Evolutionary conservation across 2,113 vertebrate species (phyloP).

Genomic region (Carlito syrichta): DNA sequence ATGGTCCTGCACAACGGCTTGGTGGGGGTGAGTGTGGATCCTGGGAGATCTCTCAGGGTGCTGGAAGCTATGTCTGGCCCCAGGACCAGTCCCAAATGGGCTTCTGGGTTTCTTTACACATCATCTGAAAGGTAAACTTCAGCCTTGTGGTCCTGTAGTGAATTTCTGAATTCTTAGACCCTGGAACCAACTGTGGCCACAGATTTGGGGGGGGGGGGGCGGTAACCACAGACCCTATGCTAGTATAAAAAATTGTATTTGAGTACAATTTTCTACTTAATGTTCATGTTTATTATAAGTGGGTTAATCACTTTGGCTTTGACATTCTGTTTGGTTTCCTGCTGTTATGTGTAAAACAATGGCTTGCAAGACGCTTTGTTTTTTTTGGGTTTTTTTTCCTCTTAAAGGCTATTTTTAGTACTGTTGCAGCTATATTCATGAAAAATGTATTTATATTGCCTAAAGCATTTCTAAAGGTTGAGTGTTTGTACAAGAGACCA

Average conservation of each 20-base stretch:
- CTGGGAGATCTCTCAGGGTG: not conserved
- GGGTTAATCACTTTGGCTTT: slow-evolving; percentile 76
- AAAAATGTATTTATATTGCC: slow-evolving; percentile 79
- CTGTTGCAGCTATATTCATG: slow-evolving; percentile 75
- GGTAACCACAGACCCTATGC: not conserved
- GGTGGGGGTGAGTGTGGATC: not conserved
- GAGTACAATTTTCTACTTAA: slow-evolving; percentile 36
- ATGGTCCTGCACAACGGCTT: not conserved
- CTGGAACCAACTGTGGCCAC: not conserved
- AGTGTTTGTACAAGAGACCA: slow-evolving; percentile 71
- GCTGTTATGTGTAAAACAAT: slow-evolving; percentile 85
- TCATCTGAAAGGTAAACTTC: not conserved
- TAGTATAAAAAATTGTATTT: slow-evolving; percentile 24
- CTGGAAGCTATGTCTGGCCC: not conserved
- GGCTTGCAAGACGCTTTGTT: slow-evolving; percentile 69
- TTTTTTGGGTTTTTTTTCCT: slow-evolving; percentile 28
- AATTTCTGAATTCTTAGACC: not conserved
- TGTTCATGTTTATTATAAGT: slow-evolving; percentile 62
- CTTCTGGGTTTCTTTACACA: not conserved
- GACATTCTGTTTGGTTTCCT: slow-evolving; percentile 80
- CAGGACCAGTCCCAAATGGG: not conserved
- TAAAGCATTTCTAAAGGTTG: slow-evolving; percentile 77
- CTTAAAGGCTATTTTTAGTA: slow-evolving; percentile 81
- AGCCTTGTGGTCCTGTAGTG: not conserved
- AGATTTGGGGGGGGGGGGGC: not conserved